A percentile compares a stretch with the other conserved stretches of the same genome.
Evolutionary conservation across 2,888 invertebrate genomes (phyloP).

Genomic region (Luperina nickerlii): DNA sequence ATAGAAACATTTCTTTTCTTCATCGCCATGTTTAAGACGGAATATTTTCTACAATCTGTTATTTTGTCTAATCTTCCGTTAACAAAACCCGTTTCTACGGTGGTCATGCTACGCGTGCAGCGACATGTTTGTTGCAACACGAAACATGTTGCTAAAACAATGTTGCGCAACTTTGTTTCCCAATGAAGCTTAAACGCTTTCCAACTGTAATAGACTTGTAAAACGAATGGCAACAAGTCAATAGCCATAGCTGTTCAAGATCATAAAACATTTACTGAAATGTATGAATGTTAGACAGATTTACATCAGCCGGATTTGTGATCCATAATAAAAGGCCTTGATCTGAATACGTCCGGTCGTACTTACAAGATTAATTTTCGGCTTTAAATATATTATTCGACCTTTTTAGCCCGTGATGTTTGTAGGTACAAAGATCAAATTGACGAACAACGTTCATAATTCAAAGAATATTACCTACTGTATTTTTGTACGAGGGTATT

Average conservation of each 20-base stretch:
- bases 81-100: neutral
- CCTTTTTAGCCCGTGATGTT: slow-evolving; percentile 21
- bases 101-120: neutral
- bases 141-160: neutral
- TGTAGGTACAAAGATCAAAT: neutral
- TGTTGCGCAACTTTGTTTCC: neutral
- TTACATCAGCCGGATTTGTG: neutral
- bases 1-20: neutral
- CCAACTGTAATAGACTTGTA: neutral
- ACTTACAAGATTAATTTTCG: slow-evolving; percentile 29
- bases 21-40: neutral
- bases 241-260: neutral
- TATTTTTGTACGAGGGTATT: neutral
- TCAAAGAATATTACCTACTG: neutral
- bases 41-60: neutral
- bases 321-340: slow-evolving; percentile 30
- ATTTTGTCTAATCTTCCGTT: neutral
- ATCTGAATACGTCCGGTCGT: slow-evolving; percentile 19
- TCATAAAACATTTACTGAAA: neutral
- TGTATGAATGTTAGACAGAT: neutral
- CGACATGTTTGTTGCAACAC: too few species aligned
- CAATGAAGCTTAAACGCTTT: neutral
- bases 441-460: neutral
- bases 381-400: slow-evolving; percentile 25
- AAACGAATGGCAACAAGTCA: neutral